These are phyloP conservation scores for Physocephala rufipes DNA, from an alignment of 2,888 invertebrate species.

Conservation along the genomic window DNA sequence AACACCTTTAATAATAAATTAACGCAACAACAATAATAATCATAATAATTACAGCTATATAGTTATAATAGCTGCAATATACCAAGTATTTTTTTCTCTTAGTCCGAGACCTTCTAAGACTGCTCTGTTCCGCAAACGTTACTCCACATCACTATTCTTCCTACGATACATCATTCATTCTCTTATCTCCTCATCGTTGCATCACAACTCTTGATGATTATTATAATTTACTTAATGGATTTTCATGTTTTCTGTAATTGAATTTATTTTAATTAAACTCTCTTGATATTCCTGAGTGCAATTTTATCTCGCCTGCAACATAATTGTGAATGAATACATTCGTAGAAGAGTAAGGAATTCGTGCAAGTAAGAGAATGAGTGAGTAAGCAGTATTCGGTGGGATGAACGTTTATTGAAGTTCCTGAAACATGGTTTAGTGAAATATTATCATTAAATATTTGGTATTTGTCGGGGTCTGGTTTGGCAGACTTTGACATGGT, in stretches of 20 bases:
- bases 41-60: constrained; percentile 30
- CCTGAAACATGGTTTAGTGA: too few species aligned
- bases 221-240: constrained; percentile 64
- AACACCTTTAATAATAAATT: constrained; percentile 19
- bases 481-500: too few species aligned
- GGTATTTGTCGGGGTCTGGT: too few species aligned
- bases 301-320: constrained; percentile 22
- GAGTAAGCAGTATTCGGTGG: not conserved
- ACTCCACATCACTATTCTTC: too few species aligned
- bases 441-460: too few species aligned
- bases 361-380: not conserved
- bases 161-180: too few species aligned
- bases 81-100: too few species aligned
- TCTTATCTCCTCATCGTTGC: not conserved
- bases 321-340: constrained; percentile 37
- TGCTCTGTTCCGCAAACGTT: too few species aligned
- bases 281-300: constrained; percentile 43
- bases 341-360: constrained; percentile 24
- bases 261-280: constrained; percentile 66
- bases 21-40: constrained; percentile 31
- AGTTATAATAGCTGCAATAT: constrained; percentile 38
- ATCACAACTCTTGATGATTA: constrained; percentile 52
- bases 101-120: too few species aligned
- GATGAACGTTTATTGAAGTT: not conserved
- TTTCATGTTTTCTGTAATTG: constrained; percentile 66